These are phyloP conservation scores for Otolemur crassicaudatus DNA, from an alignment of 2,797 vertebrate species.

Conservation along the genomic window DNA sequence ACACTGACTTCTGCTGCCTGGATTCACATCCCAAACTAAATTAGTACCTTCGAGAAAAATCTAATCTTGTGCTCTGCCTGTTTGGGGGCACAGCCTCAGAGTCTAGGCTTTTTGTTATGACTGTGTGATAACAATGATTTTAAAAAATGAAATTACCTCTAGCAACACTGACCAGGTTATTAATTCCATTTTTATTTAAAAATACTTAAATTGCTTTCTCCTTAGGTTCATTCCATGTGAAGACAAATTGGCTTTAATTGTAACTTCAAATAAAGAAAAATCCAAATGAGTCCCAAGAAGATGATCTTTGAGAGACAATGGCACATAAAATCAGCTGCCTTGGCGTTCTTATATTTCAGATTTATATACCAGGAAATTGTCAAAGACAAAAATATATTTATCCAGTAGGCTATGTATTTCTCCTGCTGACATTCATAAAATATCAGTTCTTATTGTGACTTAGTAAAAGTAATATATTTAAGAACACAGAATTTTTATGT, in stretches of 20 bases:
- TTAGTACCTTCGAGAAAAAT: background rate
- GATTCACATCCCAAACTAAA: background rate
- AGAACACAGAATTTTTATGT: background rate
- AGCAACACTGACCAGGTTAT: background rate
- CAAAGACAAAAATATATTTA: background rate
- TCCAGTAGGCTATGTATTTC: background rate
- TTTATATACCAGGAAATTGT: background rate
- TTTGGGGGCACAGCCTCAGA: background rate
- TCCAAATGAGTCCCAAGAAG: background rate
- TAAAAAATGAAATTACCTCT: background rate
- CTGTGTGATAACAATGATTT: background rate
- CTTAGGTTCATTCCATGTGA: slow-evolving; percentile 40
- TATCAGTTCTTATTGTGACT: background rate
- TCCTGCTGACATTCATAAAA: background rate
- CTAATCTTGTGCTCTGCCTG: background rate
- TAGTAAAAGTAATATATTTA: background rate
- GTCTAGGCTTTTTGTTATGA: background rate
- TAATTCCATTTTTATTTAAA: background rate
- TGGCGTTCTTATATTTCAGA: background rate
- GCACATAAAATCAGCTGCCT: background rate
- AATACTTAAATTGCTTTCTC: background rate
- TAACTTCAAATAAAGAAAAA: slow-evolving; percentile 27
- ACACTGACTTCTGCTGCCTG: background rate
- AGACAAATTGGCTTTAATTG: background rate
- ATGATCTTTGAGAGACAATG: background rate